These are phyloP conservation scores for Agrotis exclamationis DNA, from an alignment of 2,888 invertebrate species.

Conservation along the genomic window DNA sequence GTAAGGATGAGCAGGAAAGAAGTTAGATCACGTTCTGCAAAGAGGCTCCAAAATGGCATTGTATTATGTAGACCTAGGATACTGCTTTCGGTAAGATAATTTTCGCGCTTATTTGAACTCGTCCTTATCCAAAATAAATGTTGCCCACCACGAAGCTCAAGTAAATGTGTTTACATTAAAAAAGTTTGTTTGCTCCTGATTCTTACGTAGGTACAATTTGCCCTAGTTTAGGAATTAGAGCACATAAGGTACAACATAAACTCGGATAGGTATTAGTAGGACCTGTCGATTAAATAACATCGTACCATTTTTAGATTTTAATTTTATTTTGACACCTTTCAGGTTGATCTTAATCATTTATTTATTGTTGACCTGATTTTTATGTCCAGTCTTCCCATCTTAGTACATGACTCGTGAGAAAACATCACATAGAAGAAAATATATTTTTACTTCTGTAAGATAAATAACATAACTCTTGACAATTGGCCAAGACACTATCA, in stretches of 20 bases:
- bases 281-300: background rate
- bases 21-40: no score
- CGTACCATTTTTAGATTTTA: constrained; percentile 8
- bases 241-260: constrained; percentile 9
- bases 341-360: constrained; percentile 9
- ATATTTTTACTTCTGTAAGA: constrained; percentile 20
- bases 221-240: constrained; percentile 44
- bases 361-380: background rate
- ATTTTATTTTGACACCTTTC: constrained; percentile 21
- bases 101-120: background rate
- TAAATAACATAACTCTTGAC: constrained; percentile 14
- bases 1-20: no score
- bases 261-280: background rate
- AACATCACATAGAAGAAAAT: background rate
- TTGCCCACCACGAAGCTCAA: constrained; percentile 17
- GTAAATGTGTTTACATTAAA: constrained; percentile 51
- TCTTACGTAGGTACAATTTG: constrained; percentile 34
- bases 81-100: no score
- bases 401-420: background rate
- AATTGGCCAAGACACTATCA: constrained; percentile 31
- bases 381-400: background rate
- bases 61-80: no score
- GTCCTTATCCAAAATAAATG: constrained; percentile 12
- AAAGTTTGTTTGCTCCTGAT: constrained; percentile 43
- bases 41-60: no score